Percentiles rank a stretch among this genome's conserved stretches.
Evolutionary conservation across 64 coral and sea anemone species (phyloP).

Genomic region (Acropora yongei): DNA sequence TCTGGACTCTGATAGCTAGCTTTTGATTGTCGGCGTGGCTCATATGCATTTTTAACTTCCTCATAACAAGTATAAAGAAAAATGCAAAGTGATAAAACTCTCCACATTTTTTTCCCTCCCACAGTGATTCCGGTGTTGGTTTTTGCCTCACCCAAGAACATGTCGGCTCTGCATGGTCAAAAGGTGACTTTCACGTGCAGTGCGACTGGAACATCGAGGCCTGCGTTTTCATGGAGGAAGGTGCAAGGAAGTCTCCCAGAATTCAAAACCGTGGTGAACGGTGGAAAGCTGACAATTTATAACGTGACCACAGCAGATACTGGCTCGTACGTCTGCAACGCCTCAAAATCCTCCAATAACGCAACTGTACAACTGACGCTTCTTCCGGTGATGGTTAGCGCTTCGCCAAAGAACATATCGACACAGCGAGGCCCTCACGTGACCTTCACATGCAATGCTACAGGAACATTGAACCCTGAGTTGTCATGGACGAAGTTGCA

Average conservation of each 20-base stretch:
- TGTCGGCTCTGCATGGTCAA: not conserved
- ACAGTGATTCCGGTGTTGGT: not conserved
- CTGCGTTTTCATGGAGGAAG: not conserved
- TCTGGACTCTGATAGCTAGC: too few species aligned
- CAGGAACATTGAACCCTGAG: not conserved
- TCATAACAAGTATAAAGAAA: too few species aligned
- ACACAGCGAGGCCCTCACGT: not conserved
- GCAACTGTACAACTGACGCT: not conserved
- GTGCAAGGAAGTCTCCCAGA: not conserved
- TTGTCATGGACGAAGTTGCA: constrained; percentile 13
- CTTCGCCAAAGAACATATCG: not conserved
- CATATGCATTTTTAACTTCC: too few species aligned
- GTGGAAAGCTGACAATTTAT: not conserved
- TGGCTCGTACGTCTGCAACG: not conserved
- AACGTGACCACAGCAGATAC: not conserved
- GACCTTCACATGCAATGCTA: constrained; percentile 1
- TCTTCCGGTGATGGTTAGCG: not conserved
- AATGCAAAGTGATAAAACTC: too few species aligned
- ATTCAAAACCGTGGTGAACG: not conserved
- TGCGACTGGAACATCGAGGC: not conserved
- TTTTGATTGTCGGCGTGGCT: too few species aligned
- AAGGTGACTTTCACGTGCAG: not conserved
- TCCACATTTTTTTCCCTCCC: too few species aligned
- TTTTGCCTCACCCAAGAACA: not conserved
- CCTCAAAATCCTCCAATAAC: not conserved